A percentile compares a stretch with the other conserved stretches of the same genome.
These are phyloP conservation scores for Melinaea marsaeus DNA, from an alignment of 2,888 invertebrate species.

Conservation along the genomic window DNA sequence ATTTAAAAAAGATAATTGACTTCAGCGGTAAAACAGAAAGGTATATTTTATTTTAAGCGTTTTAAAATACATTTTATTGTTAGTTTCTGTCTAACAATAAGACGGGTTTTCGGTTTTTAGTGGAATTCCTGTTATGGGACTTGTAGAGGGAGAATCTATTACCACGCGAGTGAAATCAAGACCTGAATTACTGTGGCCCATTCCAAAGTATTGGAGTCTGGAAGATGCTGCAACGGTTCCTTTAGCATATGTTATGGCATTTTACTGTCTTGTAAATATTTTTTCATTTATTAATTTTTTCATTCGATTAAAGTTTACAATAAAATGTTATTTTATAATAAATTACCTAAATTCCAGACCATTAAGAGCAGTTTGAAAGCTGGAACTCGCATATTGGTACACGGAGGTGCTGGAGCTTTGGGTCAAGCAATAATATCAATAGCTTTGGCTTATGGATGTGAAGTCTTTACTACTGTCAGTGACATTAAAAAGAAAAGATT, in stretches of 20 bases:
- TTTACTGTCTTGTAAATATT: slow-evolving; percentile 48
- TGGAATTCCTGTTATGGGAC: slow-evolving; percentile 80
- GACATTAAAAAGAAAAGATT: slow-evolving; percentile 42
- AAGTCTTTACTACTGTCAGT: slow-evolving; percentile 49
- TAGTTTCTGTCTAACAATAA: neutral
- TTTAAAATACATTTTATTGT: slow-evolving; percentile 8
- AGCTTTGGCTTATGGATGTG: slow-evolving; percentile 43
- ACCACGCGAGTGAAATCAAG: slow-evolving; percentile 76
- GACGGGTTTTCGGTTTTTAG: slow-evolving; percentile 37
- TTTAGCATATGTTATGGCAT: slow-evolving; percentile 81
- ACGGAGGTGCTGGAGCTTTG: slow-evolving; percentile 54
- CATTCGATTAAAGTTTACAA: neutral
- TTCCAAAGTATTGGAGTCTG: slow-evolving; percentile 82
- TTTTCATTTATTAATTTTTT: slow-evolving; percentile 36
- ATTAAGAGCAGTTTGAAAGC: slow-evolving; percentile 31
- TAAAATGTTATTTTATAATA: neutral
- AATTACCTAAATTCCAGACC: slow-evolving; percentile 28
- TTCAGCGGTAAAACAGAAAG: slow-evolving; percentile 51
- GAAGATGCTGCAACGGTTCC: slow-evolving; percentile 87
- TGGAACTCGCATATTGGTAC: slow-evolving; percentile 41
- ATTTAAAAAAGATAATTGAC: slow-evolving; percentile 37
- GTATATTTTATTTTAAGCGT: slow-evolving; percentile 32
- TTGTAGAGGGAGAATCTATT: slow-evolving; percentile 71
- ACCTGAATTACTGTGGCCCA: slow-evolving; percentile 77
- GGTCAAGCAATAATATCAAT: slow-evolving; percentile 56